These are phyloP conservation scores for Eupithecia pulchellata DNA, from an alignment of 2,888 invertebrate species.

Conservation along the genomic window DNA sequence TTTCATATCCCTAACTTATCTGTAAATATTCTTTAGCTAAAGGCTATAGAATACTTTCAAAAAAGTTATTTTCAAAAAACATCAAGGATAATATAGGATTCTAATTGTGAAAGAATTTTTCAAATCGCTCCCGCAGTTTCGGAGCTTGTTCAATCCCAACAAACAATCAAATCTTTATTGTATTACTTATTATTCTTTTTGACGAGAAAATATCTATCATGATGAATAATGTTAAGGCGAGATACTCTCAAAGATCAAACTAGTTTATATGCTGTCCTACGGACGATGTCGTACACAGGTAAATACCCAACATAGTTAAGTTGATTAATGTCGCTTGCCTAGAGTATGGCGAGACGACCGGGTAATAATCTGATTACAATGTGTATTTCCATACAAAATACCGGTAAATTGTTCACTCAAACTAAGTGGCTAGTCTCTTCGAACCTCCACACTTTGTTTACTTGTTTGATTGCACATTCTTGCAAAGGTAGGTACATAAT, in stretches of 20 bases:
- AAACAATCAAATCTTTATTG: no score
- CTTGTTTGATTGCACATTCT: not conserved
- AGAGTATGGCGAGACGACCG: not conserved
- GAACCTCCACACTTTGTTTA: not conserved
- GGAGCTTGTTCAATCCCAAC: no score
- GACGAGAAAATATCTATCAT: not conserved
- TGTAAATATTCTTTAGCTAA: no score
- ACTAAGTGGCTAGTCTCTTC: not conserved
- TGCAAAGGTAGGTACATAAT: no score
- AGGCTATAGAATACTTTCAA: no score
- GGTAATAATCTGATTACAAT: not conserved
- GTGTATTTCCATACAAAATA: not conserved
- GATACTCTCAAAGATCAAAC: conserved; percentile 1
- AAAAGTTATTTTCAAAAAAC: no score
- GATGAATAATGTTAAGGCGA: not conserved
- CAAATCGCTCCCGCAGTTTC: no score
- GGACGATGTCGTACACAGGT: not conserved
- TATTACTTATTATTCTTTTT: no score
- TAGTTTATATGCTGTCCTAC: not conserved
- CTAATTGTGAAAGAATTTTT: no score
- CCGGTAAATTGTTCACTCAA: not conserved
- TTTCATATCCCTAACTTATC: no score
- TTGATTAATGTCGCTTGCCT: not conserved
- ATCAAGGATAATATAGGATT: no score
- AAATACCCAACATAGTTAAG: not conserved